Evolutionary conservation across 2,113 vertebrate genomes (phyloP).

Genomic region (Tichodroma muraria): DNA sequence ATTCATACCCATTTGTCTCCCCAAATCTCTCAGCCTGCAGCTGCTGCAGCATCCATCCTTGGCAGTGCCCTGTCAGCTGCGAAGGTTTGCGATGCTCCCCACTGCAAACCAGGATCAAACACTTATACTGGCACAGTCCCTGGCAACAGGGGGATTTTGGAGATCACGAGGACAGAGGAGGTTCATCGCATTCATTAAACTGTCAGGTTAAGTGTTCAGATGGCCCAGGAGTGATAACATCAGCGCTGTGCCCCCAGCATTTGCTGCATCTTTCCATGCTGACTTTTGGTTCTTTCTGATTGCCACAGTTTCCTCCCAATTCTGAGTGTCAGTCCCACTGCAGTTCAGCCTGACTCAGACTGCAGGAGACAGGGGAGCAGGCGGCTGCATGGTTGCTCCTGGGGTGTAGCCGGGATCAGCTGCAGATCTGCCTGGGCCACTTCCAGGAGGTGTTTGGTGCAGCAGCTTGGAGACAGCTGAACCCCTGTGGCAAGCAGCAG

Average conservation of each 20-base stretch:
- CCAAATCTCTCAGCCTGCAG: neutral
- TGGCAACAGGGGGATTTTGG: neutral
- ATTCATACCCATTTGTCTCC: neutral
- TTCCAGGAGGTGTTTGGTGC: neutral
- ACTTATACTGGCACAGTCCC: neutral
- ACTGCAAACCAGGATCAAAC: neutral
- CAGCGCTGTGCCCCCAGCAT: neutral
- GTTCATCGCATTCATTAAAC: neutral
- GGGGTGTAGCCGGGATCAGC: neutral
- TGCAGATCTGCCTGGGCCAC: neutral
- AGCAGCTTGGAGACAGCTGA: neutral
- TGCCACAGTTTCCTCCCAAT: neutral
- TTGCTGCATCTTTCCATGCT: neutral
- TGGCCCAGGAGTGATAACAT: neutral
- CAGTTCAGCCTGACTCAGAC: neutral
- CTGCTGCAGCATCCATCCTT: neutral
- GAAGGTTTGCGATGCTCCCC: neutral
- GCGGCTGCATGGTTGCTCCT: accelerated
- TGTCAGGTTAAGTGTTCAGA: neutral
- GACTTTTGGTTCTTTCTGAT: neutral
- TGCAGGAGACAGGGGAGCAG: neutral
- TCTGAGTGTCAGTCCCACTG: neutral
- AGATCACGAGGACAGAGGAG: neutral
- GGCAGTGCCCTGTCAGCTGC: neutral
- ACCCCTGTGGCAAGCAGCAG: conserved; percentile 13